These are phyloP conservation scores for Embiotoca jacksoni DNA, from an alignment of 2,113 vertebrate species.

Conservation along the genomic window DNA sequence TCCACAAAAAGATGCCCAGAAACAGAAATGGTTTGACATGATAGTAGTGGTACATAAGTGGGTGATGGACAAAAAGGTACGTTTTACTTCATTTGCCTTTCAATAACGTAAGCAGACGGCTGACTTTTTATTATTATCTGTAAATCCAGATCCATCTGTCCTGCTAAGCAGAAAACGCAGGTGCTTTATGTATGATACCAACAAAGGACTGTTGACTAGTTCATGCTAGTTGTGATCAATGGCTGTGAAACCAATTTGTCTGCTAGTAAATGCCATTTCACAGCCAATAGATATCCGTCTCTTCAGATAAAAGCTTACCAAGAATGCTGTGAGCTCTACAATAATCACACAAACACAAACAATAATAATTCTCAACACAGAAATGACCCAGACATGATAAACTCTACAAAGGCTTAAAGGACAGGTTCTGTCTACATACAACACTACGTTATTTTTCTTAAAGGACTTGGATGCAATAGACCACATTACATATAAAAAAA, in stretches of 20 bases:
- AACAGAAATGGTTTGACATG: background rate
- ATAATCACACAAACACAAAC: slow-evolving; percentile 11
- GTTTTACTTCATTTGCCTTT: background rate
- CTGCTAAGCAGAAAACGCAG: background rate
- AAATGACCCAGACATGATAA: slow-evolving; percentile 6
- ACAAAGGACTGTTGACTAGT: slow-evolving; percentile 13
- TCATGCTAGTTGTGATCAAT: slow-evolving; percentile 31
- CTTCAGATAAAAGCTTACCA: slow-evolving; percentile 17
- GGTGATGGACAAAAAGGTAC: background rate
- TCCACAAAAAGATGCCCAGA: no score
- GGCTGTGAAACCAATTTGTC: background rate
- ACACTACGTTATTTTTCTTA: background rate
- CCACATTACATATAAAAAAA: background rate
- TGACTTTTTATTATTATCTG: slow-evolving; percentile 1
- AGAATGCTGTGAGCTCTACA: slow-evolving; percentile 21
- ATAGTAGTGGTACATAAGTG: background rate
- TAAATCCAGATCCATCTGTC: background rate
- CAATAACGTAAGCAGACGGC: background rate
- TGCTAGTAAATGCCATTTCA: slow-evolving; percentile 24
- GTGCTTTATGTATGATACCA: background rate
- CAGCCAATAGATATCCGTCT: slow-evolving; percentile 17
- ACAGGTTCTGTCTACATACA: background rate
- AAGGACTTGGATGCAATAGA: slow-evolving; percentile 10
- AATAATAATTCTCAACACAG: slow-evolving; percentile 1
- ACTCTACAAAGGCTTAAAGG: background rate